A percentile compares a stretch with the other conserved stretches of the same genome.
Conservation (phyloP, 1,140 invertebrate species). For the Zelostemma sp. region DNA sequence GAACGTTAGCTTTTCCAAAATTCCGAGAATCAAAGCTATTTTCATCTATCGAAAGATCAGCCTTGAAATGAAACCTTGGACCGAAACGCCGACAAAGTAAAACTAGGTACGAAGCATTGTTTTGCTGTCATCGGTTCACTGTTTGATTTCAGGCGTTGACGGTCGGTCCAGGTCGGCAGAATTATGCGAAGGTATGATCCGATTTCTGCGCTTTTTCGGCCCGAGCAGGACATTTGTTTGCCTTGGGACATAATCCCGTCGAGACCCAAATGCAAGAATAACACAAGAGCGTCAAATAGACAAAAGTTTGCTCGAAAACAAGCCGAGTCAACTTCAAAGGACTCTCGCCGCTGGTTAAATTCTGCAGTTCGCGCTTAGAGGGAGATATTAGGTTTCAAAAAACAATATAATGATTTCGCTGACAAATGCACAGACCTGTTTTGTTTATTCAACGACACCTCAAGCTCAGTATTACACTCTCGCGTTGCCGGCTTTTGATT, state of each 20-base stretch:
- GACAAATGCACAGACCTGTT: not conserved
- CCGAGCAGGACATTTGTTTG: slow-evolving; percentile 31
- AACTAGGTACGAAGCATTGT: no score
- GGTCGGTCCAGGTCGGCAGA: slow-evolving; percentile 2
- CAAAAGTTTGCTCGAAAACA: slow-evolving; percentile 8
- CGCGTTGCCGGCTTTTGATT: no score
- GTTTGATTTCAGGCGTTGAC: slow-evolving; percentile 4
- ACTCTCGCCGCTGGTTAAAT: not conserved
- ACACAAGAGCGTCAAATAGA: slow-evolving; percentile 25
- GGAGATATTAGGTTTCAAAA: slow-evolving; percentile 2
- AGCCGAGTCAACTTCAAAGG: slow-evolving; percentile 20
- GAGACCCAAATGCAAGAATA: slow-evolving; percentile 39
- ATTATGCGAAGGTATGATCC: not conserved
- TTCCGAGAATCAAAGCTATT: not conserved
- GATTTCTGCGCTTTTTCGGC: slow-evolving; percentile 22
- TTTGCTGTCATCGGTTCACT: no score
- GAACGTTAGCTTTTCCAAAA: not conserved
- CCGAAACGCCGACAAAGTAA: no score
- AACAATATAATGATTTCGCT: slow-evolving; percentile 10
- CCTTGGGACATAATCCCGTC: slow-evolving; percentile 12
- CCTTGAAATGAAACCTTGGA: no score
- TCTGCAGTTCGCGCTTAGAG: not conserved
- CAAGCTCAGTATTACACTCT: no score
- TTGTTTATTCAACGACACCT: no score
- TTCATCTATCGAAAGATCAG: no score